Base-by-base conservation (phyloP, 2,113 vertebrate genomes). In the Dendropsophus ebraccatus region DNA sequence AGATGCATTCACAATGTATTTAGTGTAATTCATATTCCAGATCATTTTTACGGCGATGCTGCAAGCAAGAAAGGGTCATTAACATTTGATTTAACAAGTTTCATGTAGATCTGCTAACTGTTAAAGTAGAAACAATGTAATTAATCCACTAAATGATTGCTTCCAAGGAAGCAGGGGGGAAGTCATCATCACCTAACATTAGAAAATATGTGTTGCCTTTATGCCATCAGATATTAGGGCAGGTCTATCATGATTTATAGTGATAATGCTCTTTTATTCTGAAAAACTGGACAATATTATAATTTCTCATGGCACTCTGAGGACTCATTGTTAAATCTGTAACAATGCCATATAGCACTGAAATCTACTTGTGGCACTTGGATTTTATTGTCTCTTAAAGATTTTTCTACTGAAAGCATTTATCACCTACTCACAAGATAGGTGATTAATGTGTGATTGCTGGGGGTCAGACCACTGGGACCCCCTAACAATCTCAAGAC, bases 11-110 rank as follows among this genome's bases (percentile, higher is more conserved):
- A 49, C 81, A 35, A 35, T 81, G 41, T 47, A 4, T 47, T 81
- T 45, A 47, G 37, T 23, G 32, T 65, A 62, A 74, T 47, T 74
- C n/a, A 74, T 45, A 74, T 32, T 14, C 19, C 25, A 47, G 56
- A 81, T 65, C 10, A 54, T 52, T 41, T 47, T 80, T 60, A 45
- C 10, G 6, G 41, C 41, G 32, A n/a, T 83, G 25, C 56, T 76
- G 41, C 41, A 25, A 84, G 69, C 32, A 76, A 84, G 41, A 45
- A n/a, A 84, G 25, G 17, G 13, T 65, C 17, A 77, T 76, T 84
- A 75, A 10, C 54, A 84, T 75, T 45, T 76, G 35, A 56, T 74
- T 83, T 83, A 45, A 6, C n/a, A 49, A 50, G 52, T 65, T 81
- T 84, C 14, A 73, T 72, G 47, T 83, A 72, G 65, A 72, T 83